These are phyloP conservation scores for Basileuterus tristriatus DNA, from an alignment of 2,797 vertebrate genomes.

Conservation along the genomic window DNA sequence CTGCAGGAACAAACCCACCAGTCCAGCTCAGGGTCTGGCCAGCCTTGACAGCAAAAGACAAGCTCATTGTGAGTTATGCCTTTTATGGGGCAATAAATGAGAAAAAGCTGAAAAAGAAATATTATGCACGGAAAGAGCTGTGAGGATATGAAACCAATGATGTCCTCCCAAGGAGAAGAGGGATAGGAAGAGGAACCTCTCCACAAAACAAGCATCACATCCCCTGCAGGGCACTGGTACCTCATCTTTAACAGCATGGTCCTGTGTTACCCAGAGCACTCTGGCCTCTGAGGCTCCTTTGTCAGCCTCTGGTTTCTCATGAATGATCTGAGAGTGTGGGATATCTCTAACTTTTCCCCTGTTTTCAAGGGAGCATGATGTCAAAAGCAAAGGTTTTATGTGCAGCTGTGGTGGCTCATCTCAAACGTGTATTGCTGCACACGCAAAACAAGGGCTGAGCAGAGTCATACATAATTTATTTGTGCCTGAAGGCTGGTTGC, in stretches of 20 bases:
- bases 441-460: background rate
- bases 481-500: background rate
- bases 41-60: background rate
- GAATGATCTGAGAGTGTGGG: background rate
- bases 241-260: background rate
- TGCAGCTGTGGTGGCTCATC: background rate
- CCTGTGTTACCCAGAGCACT: background rate
- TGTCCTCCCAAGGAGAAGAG: background rate
- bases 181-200: background rate
- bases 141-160: background rate
- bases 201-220: background rate
- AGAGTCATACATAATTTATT: background rate
- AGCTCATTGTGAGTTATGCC: background rate
- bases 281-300: background rate
- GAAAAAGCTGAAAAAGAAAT: background rate
- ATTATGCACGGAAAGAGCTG: background rate
- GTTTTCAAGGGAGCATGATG: background rate
- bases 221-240: background rate
- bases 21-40: background rate
- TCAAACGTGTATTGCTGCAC: background rate
- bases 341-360: background rate
- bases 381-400: background rate
- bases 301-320: background rate
- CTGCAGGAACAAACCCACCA: rapidly evolving
- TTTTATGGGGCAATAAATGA: background rate